phyloP scores from a whole-genome alignment of 2,113 vertebrate genomes.

The Rhinichthys klamathensis region DNA sequence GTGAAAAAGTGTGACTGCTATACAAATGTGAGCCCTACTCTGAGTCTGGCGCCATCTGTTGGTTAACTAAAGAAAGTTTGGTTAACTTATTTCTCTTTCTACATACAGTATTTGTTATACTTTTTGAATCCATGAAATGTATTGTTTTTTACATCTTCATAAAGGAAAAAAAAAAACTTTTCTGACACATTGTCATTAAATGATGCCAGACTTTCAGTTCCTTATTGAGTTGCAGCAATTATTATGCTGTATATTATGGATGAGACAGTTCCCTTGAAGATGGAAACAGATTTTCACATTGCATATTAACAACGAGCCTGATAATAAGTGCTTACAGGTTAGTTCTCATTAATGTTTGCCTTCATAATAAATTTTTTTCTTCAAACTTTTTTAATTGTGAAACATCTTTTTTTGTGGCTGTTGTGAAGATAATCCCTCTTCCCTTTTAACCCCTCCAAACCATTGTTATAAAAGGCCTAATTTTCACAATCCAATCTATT shows the following conservation, averaged over 20 bases:
- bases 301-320: not conserved
- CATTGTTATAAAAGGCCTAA: not conserved
- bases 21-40: not conserved
- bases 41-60: constrained; percentile 6
- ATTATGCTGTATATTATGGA: not conserved
- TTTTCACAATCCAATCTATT: too few species aligned
- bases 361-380: not conserved
- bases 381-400: too few species aligned
- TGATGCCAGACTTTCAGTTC: not conserved
- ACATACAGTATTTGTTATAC: not conserved
- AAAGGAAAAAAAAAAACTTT: not conserved
- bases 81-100: not conserved
- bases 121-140: not conserved
- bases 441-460: not conserved
- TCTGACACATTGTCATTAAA: not conserved
- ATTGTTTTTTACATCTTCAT: not conserved
- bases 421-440: not conserved
- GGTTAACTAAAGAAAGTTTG: not conserved
- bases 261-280: not conserved
- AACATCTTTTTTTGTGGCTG: too few species aligned
- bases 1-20: not conserved
- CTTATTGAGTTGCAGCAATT: not conserved
- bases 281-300: not conserved
- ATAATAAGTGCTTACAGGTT: too few species aligned
- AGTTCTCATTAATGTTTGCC: not conserved